Evolutionary conservation across 2,888 invertebrate species (phyloP), one percentile per base, ranked within the genome.

Genomic region (Rotaria sp.): DNA sequence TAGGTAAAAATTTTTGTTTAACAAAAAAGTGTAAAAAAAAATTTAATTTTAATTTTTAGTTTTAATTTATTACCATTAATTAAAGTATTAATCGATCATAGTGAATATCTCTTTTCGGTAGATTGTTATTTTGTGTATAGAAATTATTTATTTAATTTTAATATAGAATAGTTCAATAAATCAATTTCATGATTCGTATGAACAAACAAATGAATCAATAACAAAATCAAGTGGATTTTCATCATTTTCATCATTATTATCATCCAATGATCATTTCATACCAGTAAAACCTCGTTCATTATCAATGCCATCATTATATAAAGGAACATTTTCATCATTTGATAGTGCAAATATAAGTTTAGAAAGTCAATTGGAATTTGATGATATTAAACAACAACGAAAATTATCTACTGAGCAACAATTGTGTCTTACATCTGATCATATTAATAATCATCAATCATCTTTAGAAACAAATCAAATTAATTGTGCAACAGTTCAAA

Each of bases 151-250:
- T 11, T 59, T 59, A 13, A 8, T 67, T 67, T 67, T 4, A 15
- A 30, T 4, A 67, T 67, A 67, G 59, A 67, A 35, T 35, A 67
- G 35, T 35, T 67, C 59, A 67, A 15, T 10, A n/a, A 35, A 67
- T 67, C 67, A 67, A 15, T 35, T 21, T 21, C 35, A 45, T 24
- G 80, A 45, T 45, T 45, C 45, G 3, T 41, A 80, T 80, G 45
- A 45, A 45, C 41, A 24, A n/a, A 45, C 45, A 41, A 80, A 1
- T 5, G 80, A 67, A 67, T 67, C 67, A 4, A 35, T n/a, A 41
- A 80, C 80, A 80, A 80, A 80, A 80, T 80, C 80, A 38, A 80
- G 80, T 80, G 80, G 80, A 11, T 80, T 80, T n/a, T 80, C 80
- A 45, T 80, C 80, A 11, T 41, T 45, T n/a, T 80, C 80, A 26